Percentiles rank a stretch among this genome's conserved stretches.
These are phyloP conservation scores for Drosophila mimica DNA, from an alignment of 2,888 invertebrate genomes.

Conservation along the genomic window DNA sequence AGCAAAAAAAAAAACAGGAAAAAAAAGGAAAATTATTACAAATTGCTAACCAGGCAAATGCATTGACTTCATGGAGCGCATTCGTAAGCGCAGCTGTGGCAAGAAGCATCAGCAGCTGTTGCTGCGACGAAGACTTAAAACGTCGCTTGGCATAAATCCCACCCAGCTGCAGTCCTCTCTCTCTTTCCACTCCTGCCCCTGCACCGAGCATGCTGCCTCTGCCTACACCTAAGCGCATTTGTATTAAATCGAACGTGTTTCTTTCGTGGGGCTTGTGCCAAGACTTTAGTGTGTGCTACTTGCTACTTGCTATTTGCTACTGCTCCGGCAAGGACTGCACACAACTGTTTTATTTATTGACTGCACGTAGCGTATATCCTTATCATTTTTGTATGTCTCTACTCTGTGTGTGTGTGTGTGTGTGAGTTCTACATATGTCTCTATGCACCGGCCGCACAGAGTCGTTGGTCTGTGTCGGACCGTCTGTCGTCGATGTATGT, in stretches of 20 bases:
- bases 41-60: conserved; percentile 66
- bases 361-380: conserved; percentile 78
- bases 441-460: conserved; percentile 44
- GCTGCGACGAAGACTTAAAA: conserved; percentile 68
- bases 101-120: conserved; percentile 67
- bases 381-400: conserved; percentile 77
- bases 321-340: conserved; percentile 54
- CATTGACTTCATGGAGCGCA: conserved; percentile 64
- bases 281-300: conserved; percentile 27
- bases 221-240: conserved; percentile 67
- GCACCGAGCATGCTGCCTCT: not conserved
- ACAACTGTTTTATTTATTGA: conserved; percentile 79
- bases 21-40: conserved; percentile 47
- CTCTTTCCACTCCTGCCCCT: not conserved
- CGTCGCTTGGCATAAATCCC: conserved; percentile 67
- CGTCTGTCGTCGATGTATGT: conserved; percentile 58
- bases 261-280: conserved; percentile 49
- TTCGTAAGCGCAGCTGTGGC: conserved; percentile 72
- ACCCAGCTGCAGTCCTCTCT: conserved; percentile 33
- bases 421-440: conserved; percentile 63
- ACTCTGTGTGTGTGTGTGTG: conserved; percentile 16
- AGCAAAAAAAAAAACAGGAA: not conserved
- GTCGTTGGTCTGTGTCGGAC: conserved; percentile 46
- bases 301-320: conserved; percentile 24
- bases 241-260: conserved; percentile 79